A percentile compares a stretch with the other conserved stretches of the same genome.
phyloP scores from a whole-genome alignment of 1,140 invertebrate genomes.

The Caenorhabditis elegans region WBcel235 BX284604.4:4012501-4013000 shows the following conservation, averaged over 20 bases:
- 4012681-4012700: conserved; percentile 75
- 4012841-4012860: conserved; percentile 82
- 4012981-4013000: conserved; percentile 80
- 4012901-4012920: conserved; percentile 66
- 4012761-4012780: too few relatives aligned
- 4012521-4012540: conserved; percentile 46
- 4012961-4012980: conserved; percentile 84
- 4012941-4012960: conserved; percentile 70
- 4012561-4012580: conserved; percentile 86
- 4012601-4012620: conserved; percentile 82
- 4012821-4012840: conserved; percentile 90
- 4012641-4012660: conserved; percentile 83
- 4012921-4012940: conserved; percentile 66
- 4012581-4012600: conserved; percentile 85
- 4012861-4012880: conserved; percentile 86
- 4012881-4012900: conserved; percentile 68
- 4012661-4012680: conserved; percentile 82
- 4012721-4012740: conserved; percentile 69
- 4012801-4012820: conserved; percentile 84
- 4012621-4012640: conserved; percentile 77
- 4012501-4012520: too few relatives aligned
- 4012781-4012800: conserved; percentile 75
- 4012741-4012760: too few relatives aligned
- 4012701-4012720: conserved; percentile 81
- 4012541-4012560: conserved; percentile 73